Conservation (phyloP, 2,113 vertebrate species). For the Ceuthmochares aereus region DNA sequence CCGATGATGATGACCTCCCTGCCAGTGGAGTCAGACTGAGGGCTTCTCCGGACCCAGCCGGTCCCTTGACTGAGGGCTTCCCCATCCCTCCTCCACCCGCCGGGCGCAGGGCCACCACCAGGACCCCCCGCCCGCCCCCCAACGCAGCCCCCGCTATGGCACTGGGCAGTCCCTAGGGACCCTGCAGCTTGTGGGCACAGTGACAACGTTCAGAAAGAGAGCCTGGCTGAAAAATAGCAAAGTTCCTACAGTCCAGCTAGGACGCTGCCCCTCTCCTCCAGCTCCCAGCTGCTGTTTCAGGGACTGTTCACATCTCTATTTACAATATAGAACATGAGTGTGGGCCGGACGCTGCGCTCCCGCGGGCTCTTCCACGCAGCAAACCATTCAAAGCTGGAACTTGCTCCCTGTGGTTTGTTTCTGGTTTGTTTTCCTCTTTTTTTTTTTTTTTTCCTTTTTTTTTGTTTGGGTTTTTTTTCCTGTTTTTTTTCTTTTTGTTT, state of each 20-base stretch:
- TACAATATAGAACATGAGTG: slow-evolving; percentile 70
- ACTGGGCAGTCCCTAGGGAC: slow-evolving; percentile 43
- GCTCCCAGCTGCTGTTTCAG: slow-evolving; percentile 56
- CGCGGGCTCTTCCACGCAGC: slow-evolving; percentile 66
- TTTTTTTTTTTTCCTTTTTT: no score
- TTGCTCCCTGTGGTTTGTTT: slow-evolving; percentile 67
- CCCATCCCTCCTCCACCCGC: not conserved
- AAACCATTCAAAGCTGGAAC: slow-evolving; percentile 65
- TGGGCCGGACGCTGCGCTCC: slow-evolving; percentile 51
- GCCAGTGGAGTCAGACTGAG: slow-evolving; percentile 37
- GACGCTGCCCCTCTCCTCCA: slow-evolving; percentile 32
- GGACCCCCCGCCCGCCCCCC: not conserved
- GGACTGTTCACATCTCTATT: slow-evolving; percentile 70
- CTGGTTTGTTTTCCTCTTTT: not conserved
- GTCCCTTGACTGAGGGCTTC: slow-evolving; percentile 2
- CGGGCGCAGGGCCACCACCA: not conserved
- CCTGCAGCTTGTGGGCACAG: slow-evolving; percentile 71
- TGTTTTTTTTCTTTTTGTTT: not conserved
- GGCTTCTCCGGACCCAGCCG: slow-evolving; percentile 49
- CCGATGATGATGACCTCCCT: not conserved
- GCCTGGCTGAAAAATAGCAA: slow-evolving; percentile 47
- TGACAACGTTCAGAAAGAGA: slow-evolving; percentile 65
- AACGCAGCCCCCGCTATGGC: slow-evolving; percentile 31
- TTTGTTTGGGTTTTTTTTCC: no score
- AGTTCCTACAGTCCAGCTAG: slow-evolving; percentile 40